Evolutionary conservation across 2,113 vertebrate species (phyloP), one percentile per base, ranked within the genome.

Genomic region (Pterophyllum scalare): DNA sequence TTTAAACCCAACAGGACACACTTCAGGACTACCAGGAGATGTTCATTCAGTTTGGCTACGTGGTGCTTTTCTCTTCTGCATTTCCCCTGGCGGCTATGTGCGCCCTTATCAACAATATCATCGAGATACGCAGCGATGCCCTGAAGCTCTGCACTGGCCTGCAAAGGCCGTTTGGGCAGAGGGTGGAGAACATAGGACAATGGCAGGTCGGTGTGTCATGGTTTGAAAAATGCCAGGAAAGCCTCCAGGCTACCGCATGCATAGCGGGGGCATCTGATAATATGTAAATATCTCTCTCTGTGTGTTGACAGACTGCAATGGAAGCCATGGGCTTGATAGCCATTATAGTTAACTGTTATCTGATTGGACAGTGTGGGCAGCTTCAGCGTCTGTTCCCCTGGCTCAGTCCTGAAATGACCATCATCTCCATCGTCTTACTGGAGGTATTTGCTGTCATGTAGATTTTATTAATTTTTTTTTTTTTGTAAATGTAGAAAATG

Each of bases 11-110:
- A 0, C 95, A 99, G 98, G 98, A 98, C 93, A 98, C 98, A 0
- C 97, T 99, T 87, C 97, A 98, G 92, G 98, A 99, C 95, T 98
- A 98, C 94, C 98, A 99, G 93, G 98, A 99, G 94, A 99, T 99
- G 98, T 98, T 99, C 84, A 96, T 99, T 87, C 98, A 99, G 96
- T 99, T 99, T 0, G 98, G 98, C 64, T 99, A 99, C 0, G 97
- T 99, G 79, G 98, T 98, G 77, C 98, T 99, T 43, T 99, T 99
- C 95, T 99, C 98, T 7, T 98, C 98, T 0, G 97, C 98, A 77
- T 99, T 99, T 86, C 98, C 98, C 0, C 87, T 99, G 93, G 98
- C 98, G 0, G 97, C 98, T 49, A 96, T 96, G 91, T 99, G 98
- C 0, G 98, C 98, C n/a, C 97, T 99, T 57, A 94, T 99, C 92